Conservation (phyloP, 2,797 vertebrate genomes). For the Gymnoscopelus braueri region DNA sequence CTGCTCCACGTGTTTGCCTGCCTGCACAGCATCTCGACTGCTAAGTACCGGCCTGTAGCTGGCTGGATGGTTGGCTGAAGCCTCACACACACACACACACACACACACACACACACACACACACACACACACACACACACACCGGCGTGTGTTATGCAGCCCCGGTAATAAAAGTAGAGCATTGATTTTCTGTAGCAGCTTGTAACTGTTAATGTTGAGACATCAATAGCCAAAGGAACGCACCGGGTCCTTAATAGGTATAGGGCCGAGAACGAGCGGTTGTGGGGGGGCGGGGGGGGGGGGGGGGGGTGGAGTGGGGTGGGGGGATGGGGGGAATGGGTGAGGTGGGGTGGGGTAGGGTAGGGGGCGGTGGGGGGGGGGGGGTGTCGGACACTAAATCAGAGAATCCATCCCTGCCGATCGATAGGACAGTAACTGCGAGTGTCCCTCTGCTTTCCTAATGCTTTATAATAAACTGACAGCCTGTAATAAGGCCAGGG, state of each 20-base stretch:
- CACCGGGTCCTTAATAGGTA: conserved; percentile 91
- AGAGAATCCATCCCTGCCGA: conserved; percentile 88
- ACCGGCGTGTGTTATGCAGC: conserved; percentile 78
- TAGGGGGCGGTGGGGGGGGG: conserved; percentile 49
- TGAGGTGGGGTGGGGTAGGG: not conserved
- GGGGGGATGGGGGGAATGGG: conserved; percentile 4
- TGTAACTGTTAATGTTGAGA: conserved; percentile 99
- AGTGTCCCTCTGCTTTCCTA: conserved; percentile 90
- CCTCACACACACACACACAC: no score
- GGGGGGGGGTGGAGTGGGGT: conserved; percentile 23
- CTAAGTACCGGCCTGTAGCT: conserved; percentile 70
- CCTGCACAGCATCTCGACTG: conserved; percentile 66
- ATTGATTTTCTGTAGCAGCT: conserved; percentile 99
- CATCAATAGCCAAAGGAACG: conserved; percentile 99
- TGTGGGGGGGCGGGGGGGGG: conserved; percentile 76
- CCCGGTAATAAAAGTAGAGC: conserved; percentile 92
- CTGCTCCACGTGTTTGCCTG: conserved; percentile 24
- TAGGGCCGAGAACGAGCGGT: conserved; percentile 89
- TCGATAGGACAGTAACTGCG: conserved; percentile 92
- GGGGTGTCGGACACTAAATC: conserved; percentile 88
- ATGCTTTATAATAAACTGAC: conserved; percentile 91
- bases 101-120: no score
- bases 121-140: not conserved
- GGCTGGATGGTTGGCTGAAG: no score
- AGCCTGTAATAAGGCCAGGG: conserved; percentile 83